A percentile compares a stretch with the other conserved stretches of the same genome.
These are phyloP conservation scores for Periplaneta americana DNA, from an alignment of 1,140 invertebrate species.

Conservation along the genomic window DNA sequence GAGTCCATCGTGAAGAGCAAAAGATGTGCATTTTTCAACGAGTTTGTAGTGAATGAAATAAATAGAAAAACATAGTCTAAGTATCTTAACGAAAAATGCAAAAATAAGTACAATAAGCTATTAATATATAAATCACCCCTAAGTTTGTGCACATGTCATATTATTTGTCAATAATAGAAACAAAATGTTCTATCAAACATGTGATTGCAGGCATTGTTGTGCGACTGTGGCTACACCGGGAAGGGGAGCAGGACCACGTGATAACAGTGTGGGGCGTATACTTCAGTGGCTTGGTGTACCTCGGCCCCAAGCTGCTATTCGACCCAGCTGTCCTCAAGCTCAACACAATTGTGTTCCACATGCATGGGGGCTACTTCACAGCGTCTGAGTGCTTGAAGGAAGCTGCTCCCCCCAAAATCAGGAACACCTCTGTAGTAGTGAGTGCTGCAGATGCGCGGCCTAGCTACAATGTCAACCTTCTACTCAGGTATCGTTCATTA, in stretches of 20 bases:
- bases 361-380: slow-evolving; percentile 81
- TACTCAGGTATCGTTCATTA: slow-evolving; percentile 32
- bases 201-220: slow-evolving; percentile 47
- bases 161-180: too few species aligned
- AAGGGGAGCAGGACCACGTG: slow-evolving; percentile 35
- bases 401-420: slow-evolving; percentile 5
- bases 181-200: too few species aligned
- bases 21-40: too few species aligned
- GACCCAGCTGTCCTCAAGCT: slow-evolving; percentile 62
- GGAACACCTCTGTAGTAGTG: slow-evolving; percentile 22
- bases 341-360: slow-evolving; percentile 81
- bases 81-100: too few species aligned
- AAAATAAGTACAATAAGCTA: too few species aligned
- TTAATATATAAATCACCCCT: too few species aligned
- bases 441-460: slow-evolving; percentile 51
- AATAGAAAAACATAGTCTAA: too few species aligned
- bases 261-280: slow-evolving; percentile 80
- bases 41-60: too few species aligned
- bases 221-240: slow-evolving; percentile 43
- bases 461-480: slow-evolving; percentile 69
- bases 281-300: slow-evolving; percentile 71
- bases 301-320: slow-evolving; percentile 66
- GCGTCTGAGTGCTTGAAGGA: slow-evolving; percentile 33
- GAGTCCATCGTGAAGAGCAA: too few species aligned
- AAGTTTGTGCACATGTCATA: too few species aligned